Evolutionary conservation across 2,113 vertebrate species (phyloP), one percentile per base, ranked within the genome.

Genomic region (Zosterops pallidus): DNA sequence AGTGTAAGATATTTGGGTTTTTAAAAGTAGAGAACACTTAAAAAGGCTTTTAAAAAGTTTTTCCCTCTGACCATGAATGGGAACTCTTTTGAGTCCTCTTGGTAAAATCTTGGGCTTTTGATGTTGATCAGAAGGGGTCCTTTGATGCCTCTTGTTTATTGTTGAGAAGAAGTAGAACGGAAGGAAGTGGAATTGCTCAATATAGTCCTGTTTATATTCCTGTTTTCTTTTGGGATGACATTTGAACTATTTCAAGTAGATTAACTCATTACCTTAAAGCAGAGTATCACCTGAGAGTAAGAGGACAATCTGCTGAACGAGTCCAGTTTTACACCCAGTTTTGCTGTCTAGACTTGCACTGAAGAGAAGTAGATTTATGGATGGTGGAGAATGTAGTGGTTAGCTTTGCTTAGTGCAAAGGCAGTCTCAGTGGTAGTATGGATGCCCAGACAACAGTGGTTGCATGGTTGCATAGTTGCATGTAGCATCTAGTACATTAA

Each of bases 61-160:
- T 95, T 55, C 10, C 14, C 47, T 63, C n/a, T 86, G 82, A 80
- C 56, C 70, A 90, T 63, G 91, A 80, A 78, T 88, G 39, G 47
- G 77, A 90, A 83, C 21, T 62, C 12, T 68, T 88, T 90, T 29
- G 31, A 28, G 17, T 69, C 89, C 29, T 77, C n/a, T 82, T 70
- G 69, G 59, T 72, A 85, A 69, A 72, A 96, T 39, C 12, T 87
- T 81, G 25, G 5, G 24, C 41, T 94, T 95, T 86, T 86, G 84
- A 88, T 86, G 60, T 91, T 83, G 37, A n/a, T 90, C 76, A 70
- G 67, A 60, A 93, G 21, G 50, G 42, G 42, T 83, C 63, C 42
- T 94, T 96, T 91, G 70, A 93, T 93, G 67, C 49, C 3, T 85
- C 55, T 92, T 91, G 67, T 77, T 95, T 88, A 39, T 83, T 91